phyloP scores from a whole-genome alignment of 2,888 invertebrate genomes.

The Machimus rusticus region DNA sequence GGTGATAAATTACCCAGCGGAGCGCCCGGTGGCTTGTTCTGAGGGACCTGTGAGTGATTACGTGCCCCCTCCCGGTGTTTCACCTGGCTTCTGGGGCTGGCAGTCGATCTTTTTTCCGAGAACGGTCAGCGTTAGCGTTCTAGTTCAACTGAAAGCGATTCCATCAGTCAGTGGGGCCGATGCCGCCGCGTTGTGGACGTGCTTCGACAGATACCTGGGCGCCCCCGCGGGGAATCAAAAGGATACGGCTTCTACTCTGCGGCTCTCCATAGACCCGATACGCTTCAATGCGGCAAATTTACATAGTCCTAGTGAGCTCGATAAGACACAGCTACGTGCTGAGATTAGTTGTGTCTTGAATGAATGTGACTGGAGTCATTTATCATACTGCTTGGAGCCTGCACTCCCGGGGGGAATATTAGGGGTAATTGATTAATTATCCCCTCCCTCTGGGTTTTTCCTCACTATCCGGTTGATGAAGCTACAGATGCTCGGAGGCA shows the following conservation, averaged over 20 bases:
- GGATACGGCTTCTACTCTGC: neutral
- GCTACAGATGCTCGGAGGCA: neutral
- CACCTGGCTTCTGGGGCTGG: neutral
- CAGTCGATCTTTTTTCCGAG: neutral
- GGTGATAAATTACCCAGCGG: neutral
- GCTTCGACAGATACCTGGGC: neutral
- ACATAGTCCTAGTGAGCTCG: neutral
- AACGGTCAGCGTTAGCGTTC: too few relatives aligned
- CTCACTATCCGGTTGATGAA: neutral
- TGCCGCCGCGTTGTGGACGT: neutral
- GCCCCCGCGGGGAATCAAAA: neutral
- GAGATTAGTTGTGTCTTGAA: neutral
- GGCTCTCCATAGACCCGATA: neutral
- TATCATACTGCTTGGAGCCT: neutral
- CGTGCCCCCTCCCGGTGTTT: neutral
- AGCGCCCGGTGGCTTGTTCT: neutral
- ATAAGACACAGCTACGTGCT: neutral
- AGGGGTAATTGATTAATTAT: neutral
- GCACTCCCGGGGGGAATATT: neutral
- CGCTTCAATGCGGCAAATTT: neutral
- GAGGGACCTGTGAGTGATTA: slow-evolving; percentile 12
- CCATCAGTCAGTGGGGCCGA: neutral
- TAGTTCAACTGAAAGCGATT: neutral
- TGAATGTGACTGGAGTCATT: neutral
- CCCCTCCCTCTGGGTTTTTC: neutral